Evolutionary conservation across 2,888 invertebrate species (phyloP).

Genomic region (Limnephilus marmoratus): DNA sequence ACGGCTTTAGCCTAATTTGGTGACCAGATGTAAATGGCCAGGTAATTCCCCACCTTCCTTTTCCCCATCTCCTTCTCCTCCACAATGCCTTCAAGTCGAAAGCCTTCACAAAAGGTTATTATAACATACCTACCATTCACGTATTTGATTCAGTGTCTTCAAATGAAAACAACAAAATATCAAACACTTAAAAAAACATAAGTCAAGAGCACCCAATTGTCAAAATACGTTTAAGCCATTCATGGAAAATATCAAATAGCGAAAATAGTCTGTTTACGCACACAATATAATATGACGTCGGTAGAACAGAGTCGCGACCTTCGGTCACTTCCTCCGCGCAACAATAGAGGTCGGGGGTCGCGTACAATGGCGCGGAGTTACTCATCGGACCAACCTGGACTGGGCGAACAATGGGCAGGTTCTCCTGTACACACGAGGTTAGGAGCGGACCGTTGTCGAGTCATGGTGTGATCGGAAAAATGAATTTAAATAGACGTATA

Average conservation of each 20-base stretch:
- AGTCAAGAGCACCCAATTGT: neutral
- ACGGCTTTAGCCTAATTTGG: too few relatives aligned
- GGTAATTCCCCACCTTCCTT: too few relatives aligned
- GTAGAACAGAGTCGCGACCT: slow-evolving; percentile 45
- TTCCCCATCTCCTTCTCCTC: accelerated
- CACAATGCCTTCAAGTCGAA: too few relatives aligned
- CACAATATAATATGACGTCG: slow-evolving; percentile 26
- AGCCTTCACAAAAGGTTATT: too few relatives aligned
- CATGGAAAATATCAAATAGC: neutral
- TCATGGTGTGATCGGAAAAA: neutral
- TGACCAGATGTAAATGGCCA: too few relatives aligned
- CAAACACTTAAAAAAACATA: too few relatives aligned
- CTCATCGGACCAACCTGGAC: slow-evolving; percentile 37
- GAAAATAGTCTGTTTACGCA: slow-evolving; percentile 2
- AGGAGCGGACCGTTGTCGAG: neutral
- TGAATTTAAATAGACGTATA: neutral
- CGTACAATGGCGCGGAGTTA: slow-evolving; percentile 56
- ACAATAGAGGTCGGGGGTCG: slow-evolving; percentile 61
- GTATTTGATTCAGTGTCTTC: too few relatives aligned
- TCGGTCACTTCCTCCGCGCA: slow-evolving; percentile 59
- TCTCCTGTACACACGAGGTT: slow-evolving; percentile 30
- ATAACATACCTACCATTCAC: too few relatives aligned
- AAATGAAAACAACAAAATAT: too few relatives aligned
- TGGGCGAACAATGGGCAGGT: slow-evolving; percentile 45
- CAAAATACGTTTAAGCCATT: neutral